Base-by-base conservation (phyloP, 2,888 invertebrate genomes). In the Monoplex corrugatus region DNA sequence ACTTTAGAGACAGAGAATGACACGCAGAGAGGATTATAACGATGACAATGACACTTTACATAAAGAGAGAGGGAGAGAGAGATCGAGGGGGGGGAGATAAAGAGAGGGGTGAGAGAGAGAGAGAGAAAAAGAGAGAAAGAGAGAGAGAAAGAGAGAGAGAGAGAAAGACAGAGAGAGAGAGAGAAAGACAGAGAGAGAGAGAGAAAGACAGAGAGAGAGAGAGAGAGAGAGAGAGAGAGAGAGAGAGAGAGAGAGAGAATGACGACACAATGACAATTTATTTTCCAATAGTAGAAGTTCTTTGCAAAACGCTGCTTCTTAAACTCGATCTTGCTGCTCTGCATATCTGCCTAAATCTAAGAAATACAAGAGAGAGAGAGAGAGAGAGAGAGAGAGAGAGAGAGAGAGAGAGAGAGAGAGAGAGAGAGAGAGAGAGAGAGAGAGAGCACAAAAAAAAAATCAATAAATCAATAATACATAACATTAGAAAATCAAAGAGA, bases 31-130 rank as follows among this genome's bases (percentile, higher is more conserved):
- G 87, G n/a, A n/a, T n/a, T n/a, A n/a, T n/a, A n/a, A n/a, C n/a
- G n/a, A n/a, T n/a, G n/a, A 23, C 50, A 50, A 23, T 50, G 50
- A 0, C 50, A 0, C 50, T 23, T 50, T 23, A 50, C 16, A 23
- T 0, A 50, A 23, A 50, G 50, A 50, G 50, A 50, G 50, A 50
- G 50, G 23, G 50, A 43, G 87, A 44, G 75, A 87, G 75, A 75
- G 87, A 75, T 68, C 68, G 87, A 75, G 87, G 72, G 87, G 44
- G 75, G 44, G 87, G 44, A 72, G 72, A 72, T 72, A 72, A 87
- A 43, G 44, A n/a, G n/a, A 43, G 40, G 87, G 43, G 87, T 40
- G 75, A 45, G 78, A 78, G 78, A 78, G 40, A 35, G 83, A 83
- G 83, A 83, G 83, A 83, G 83, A 83, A 44, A 83, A 44, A 45